Evolutionary conservation across 2,888 invertebrate species (phyloP), one percentile per base, ranked within the genome.

Genomic region (Capitulum mitella): DNA sequence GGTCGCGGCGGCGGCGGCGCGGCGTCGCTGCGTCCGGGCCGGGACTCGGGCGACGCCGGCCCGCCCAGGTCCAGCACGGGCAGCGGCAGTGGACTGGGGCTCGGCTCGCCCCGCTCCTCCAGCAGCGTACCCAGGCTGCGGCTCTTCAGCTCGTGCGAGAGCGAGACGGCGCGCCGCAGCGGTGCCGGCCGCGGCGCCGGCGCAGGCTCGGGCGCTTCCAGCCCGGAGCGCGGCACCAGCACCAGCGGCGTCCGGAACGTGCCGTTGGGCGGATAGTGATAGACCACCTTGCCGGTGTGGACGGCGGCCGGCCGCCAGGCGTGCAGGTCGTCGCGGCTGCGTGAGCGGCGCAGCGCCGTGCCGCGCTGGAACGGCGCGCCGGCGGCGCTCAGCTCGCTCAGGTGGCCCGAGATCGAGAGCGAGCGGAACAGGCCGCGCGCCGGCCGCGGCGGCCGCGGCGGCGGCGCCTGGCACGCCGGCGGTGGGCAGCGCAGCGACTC

Each of bases 301-400:
- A 5, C 37, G 40, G 19, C 37, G 0, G 26, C 26, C 26, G 40
- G 16, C 8, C 3, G 26, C 8, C 70, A 26, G 12, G 29, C 8
- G 22, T 26, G 37, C 37, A 70, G 40, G 40, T 70, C 70, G 37
- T 70, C 70, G 3, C 70, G 70, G 26, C 70, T 70, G 70, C 70
- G 70, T 2, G 70, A 70, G 40, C 70, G 70, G 2, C 70, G 37
- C 70, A 40, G 40, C 8, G 26, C 26, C 16, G 37, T 26, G 70
- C 40, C 40, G 40, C 70, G 70, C 22, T 22, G 10, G 26, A 70
- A 70, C 16, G 2, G 0, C 10, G 40, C 70, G 26, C 40, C 70
- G 8, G 34, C 70, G 6, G 70, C n/a, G n/a, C n/a, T n/a, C 19
- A 19, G 37, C 22, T 40, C 70, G 40, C 40, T 40, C 40, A 70